A percentile compares a stretch with the other conserved stretches of the same genome.
phyloP scores from a whole-genome alignment of 2,797 vertebrate genomes.

The Enteromius trimaculatus region DNA sequence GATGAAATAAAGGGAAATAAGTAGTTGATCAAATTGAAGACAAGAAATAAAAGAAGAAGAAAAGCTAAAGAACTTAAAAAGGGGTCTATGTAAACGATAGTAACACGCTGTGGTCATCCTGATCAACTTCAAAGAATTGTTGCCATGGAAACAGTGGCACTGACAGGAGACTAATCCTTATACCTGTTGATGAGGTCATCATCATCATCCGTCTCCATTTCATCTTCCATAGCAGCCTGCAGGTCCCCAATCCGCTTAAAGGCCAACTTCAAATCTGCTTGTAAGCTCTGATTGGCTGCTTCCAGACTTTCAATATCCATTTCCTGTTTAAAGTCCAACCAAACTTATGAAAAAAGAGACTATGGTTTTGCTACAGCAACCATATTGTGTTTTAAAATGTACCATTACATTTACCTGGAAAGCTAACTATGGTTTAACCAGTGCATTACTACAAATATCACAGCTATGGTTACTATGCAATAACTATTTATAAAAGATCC shows the following conservation, averaged over 20 bases:
- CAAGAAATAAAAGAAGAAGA: conserved; percentile 14
- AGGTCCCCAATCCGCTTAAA: conserved; percentile 98
- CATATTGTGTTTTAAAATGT: not conserved
- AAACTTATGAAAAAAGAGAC: not conserved
- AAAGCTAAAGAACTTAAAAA: not conserved
- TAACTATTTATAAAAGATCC: not conserved
- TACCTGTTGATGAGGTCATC: conserved; percentile 97
- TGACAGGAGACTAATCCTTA: not conserved
- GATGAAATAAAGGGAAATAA: conserved; percentile 56
- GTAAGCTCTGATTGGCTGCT: conserved; percentile 97
- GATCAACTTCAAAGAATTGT: conserved; percentile 14
- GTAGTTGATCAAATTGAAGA: conserved; percentile 54
- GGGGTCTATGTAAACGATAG: not conserved
- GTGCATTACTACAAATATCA: not conserved
- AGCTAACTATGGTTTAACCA: not conserved
- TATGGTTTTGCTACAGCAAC: not conserved
- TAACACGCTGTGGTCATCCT: not conserved
- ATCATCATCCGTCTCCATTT: conserved; percentile 98
- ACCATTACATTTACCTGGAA: not conserved
- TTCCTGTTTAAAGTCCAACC: conserved; percentile 77
- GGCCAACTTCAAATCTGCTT: conserved; percentile 95
- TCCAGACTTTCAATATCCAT: conserved; percentile 98
- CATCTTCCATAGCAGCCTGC: conserved; percentile 97
- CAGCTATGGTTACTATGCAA: not conserved
- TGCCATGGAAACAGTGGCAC: not conserved